Base-by-base conservation (phyloP, 1,140 invertebrate genomes). In the Mylabris phalerata region DNA sequence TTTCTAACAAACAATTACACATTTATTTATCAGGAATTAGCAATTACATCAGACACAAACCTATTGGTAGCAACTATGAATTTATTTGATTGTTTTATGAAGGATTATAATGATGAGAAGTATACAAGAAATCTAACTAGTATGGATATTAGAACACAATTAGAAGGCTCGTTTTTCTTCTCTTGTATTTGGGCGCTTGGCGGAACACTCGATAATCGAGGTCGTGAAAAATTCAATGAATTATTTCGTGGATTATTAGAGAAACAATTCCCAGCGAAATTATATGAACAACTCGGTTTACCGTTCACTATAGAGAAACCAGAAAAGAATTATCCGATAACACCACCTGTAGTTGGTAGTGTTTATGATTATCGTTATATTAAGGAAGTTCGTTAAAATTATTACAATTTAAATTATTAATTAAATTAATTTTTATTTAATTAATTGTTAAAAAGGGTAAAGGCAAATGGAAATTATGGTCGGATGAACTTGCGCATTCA, bases 151-250 rank as follows among this genome's bases (percentile, higher is more conserved):
- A 77, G 88, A 68, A 87, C 88, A 9, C 89, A 90, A 66, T 70
- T 88, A 10, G 88, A 91, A 75, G 90, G 93, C 5, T 87, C 92
- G 1, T 96, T 98, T 73, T 87, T 96, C 68, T 98, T 97, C 73
- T 88, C 92, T 0, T 83, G 86, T 25, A 91, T 94, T 52, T 98
- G 95, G 95, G 89, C 90, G 0, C 73, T 97, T 65, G 94, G 94
- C 49, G 90, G 84, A 1, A 87, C 88, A 3, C 71, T 91, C n/a
- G 85, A 89, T 71, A 78, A 84, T 32, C 75, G 81, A 5, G 84
- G 88, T 40, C 78, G 92, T 43, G 75, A 80, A n/a, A 86, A 85
- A 61, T 95, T 97, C 70, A 91, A 90, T 72, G 70, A 85, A 45
- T 69, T 97, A 2, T 89, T 96, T 61, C 80, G 87, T 39, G 90